These are phyloP conservation scores for Linnaemya vulpina DNA, from an alignment of 2,888 invertebrate genomes.

Conservation along the genomic window DNA sequence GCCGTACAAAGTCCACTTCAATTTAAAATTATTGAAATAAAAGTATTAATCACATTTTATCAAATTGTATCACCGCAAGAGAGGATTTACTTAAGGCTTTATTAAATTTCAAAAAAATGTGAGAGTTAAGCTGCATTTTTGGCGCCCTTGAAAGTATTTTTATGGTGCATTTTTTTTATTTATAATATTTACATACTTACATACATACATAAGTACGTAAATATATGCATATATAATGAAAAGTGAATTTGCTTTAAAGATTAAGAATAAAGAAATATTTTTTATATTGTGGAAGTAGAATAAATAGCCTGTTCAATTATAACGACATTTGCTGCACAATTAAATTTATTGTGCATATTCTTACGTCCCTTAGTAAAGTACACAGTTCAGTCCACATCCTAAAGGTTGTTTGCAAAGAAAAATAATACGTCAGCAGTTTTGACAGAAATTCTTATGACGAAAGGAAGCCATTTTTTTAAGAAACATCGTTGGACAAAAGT, in stretches of 20 bases:
- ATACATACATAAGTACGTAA: no score
- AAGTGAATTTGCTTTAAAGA: no score
- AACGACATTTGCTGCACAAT: not conserved
- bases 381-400: no score
- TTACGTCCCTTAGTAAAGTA: no score
- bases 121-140: not conserved
- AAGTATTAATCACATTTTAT: slow-evolving; percentile 1
- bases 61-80: not conserved
- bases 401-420: no score
- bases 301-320: not conserved
- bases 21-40: slow-evolving; percentile 59
- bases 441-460: no score
- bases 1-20: slow-evolving; percentile 66
- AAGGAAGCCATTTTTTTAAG: no score
- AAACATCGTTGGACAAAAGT: no score
- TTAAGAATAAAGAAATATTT: not conserved
- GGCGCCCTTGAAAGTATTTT: not conserved
- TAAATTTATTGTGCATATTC: not conserved
- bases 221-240: no score
- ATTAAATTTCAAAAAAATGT: not conserved
- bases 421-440: no score
- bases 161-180: not conserved
- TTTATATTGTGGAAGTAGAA: not conserved
- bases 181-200: no score
- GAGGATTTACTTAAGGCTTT: slow-evolving; percentile 10